phyloP scores from a whole-genome alignment of 2,113 vertebrate species.

The Pelecanoides urinatrix region DNA sequence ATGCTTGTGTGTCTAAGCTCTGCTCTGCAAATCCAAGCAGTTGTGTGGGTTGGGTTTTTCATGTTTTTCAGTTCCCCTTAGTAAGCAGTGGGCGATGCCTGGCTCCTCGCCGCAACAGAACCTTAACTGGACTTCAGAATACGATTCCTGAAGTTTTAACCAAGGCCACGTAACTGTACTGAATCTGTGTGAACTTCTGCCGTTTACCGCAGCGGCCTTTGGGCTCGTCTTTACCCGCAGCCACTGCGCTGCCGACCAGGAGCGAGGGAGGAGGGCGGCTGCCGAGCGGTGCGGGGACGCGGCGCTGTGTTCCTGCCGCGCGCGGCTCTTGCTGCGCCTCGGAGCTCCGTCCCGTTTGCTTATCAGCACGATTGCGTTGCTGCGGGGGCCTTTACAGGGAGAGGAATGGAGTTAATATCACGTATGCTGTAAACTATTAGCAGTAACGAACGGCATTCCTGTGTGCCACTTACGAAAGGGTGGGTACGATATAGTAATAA shows the following conservation, averaged over 20 bases:
- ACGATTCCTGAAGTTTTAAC: rapidly evolving
- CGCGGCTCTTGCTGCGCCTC: neutral
- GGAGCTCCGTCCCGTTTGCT: neutral
- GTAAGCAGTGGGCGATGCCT: neutral
- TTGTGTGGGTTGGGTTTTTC: rapidly evolving
- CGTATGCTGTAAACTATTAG: rapidly evolving
- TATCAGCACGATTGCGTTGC: rapidly evolving
- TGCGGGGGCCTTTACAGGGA: neutral
- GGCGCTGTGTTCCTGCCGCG: neutral
- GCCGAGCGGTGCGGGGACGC: neutral
- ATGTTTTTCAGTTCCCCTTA: rapidly evolving
- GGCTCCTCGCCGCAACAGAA: rapidly evolving
- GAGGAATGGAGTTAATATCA: rapidly evolving
- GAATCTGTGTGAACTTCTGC: neutral
- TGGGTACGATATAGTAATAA: rapidly evolving
- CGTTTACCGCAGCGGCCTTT: rapidly evolving
- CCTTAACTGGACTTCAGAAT: neutral
- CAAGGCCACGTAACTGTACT: neutral
- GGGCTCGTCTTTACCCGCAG: neutral
- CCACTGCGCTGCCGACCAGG: rapidly evolving
- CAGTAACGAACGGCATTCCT: neutral
- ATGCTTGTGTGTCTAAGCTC: rapidly evolving
- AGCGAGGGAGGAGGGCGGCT: no score
- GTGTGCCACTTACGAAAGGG: rapidly evolving
- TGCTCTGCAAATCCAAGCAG: neutral